Conservation (phyloP, 2,797 vertebrate species). For the Aplochiton taeniatus region DNA sequence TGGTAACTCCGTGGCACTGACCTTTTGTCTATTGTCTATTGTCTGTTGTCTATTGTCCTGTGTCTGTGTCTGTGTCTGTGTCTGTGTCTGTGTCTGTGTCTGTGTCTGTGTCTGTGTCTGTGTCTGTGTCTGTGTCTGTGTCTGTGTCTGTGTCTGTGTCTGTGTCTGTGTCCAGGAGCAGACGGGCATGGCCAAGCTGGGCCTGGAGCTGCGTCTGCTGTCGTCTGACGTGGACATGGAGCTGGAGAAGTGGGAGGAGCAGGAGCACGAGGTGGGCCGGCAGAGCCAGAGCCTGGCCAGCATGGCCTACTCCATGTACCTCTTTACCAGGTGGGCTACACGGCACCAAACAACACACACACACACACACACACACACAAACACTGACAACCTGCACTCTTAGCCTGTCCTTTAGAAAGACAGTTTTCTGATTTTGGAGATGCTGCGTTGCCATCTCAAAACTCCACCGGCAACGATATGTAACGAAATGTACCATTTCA, state of each 20-base stretch:
- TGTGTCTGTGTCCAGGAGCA: conserved; percentile 81
- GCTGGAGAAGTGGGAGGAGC: conserved; percentile 93
- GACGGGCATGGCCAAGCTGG: conserved; percentile 88
- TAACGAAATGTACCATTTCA: too few species aligned
- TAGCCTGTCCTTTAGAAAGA: too few species aligned
- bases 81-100: neutral
- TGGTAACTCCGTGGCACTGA: too few species aligned
- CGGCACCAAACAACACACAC: neutral
- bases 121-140: conserved; percentile 12
- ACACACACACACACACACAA: neutral
- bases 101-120: neutral
- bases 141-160: neutral
- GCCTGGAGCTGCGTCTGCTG: conserved; percentile 90
- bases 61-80: neutral
- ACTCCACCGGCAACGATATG: too few species aligned
- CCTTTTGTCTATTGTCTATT: neutral
- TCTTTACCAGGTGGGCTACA: conserved; percentile 89
- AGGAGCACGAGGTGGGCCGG: conserved; percentile 86
- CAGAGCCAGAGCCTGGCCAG: conserved; percentile 89
- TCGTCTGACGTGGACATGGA: conserved; percentile 90
- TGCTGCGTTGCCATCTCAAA: too few species aligned
- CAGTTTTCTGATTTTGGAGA: too few species aligned
- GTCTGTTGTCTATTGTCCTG: neutral
- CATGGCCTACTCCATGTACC: conserved; percentile 93
- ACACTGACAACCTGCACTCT: neutral